These are phyloP conservation scores for Nannoperca australis DNA, from an alignment of 2,797 vertebrate species.

Conservation along the genomic window DNA sequence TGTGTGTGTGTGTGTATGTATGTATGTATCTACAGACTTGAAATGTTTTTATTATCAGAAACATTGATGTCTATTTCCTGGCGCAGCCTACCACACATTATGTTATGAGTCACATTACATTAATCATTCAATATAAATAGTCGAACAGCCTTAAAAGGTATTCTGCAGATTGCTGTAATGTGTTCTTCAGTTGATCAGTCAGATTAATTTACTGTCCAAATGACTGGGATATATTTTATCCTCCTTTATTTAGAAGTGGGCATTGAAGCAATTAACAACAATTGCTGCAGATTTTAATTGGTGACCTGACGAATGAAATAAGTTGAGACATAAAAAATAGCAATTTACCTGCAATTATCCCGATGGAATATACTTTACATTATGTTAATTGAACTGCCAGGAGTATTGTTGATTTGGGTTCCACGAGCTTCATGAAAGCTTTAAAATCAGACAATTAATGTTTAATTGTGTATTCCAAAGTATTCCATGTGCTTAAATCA, in stretches of 20 bases:
- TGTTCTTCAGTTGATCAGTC: not conserved
- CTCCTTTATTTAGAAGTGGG: conserved; percentile 1
- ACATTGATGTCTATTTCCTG: not conserved
- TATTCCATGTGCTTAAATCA: not conserved
- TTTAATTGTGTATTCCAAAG: conserved; percentile 13
- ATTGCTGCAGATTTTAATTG: conserved; percentile 13
- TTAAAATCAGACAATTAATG: not conserved
- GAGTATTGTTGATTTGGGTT: conserved; percentile 7
- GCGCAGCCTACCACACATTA: not conserved
- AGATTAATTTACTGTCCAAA: conserved; percentile 2
- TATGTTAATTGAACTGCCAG: conserved; percentile 13
- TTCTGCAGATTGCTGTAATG: not conserved
- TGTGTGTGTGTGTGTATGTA: too few relatives aligned
- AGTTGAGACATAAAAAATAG: not conserved
- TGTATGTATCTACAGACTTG: not conserved
- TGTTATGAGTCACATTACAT: not conserved
- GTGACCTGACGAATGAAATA: conserved; percentile 1
- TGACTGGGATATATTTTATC: not conserved
- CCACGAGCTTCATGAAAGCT: not conserved
- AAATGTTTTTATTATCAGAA: not conserved
- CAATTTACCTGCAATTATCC: conserved; percentile 34
- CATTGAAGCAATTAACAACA: conserved; percentile 12
- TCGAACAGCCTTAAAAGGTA: not conserved
- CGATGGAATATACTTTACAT: conserved; percentile 18
- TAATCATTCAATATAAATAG: not conserved